Evolutionary conservation across 2,888 invertebrate species (phyloP).

Genomic region (Ophion ventricosus): DNA sequence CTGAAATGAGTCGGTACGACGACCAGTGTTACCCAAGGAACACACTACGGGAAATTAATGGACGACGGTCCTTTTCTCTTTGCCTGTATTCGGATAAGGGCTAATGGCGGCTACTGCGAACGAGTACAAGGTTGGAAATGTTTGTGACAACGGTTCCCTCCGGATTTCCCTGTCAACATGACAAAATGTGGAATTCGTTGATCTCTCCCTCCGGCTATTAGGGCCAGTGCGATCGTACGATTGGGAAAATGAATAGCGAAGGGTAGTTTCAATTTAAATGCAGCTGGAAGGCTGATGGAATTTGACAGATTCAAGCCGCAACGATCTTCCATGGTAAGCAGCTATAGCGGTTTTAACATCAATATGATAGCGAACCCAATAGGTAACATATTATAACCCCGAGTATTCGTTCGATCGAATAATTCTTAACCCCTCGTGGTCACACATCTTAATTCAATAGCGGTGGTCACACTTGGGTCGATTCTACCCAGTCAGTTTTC

Average conservation of each 20-base stretch:
- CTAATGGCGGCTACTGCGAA: neutral
- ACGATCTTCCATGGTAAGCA: neutral
- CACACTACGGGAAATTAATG: slow-evolving; percentile 24
- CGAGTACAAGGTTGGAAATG: neutral
- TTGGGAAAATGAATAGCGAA: neutral
- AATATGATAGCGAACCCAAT: too few relatives aligned
- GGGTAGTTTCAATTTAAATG: neutral
- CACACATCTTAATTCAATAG: too few relatives aligned
- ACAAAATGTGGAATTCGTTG: neutral
- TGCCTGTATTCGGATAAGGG: neutral
- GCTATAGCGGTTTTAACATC: too few relatives aligned
- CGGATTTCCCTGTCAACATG: neutral
- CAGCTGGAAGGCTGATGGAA: neutral
- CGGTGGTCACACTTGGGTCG: too few relatives aligned
- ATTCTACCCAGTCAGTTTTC: too few relatives aligned
- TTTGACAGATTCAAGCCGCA: neutral
- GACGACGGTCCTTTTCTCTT: slow-evolving; percentile 1
- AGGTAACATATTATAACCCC: too few relatives aligned
- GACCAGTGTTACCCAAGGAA: slow-evolving; percentile 9
- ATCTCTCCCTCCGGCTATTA: neutral
- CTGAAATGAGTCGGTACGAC: slow-evolving; percentile 30
- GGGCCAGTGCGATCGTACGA: neutral
- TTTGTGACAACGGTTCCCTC: neutral
- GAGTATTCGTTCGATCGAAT: too few relatives aligned
- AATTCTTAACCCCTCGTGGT: too few relatives aligned